Conservation (phyloP, 2,888 invertebrate species). For the Marasmarcha lunaedactyla region DNA sequence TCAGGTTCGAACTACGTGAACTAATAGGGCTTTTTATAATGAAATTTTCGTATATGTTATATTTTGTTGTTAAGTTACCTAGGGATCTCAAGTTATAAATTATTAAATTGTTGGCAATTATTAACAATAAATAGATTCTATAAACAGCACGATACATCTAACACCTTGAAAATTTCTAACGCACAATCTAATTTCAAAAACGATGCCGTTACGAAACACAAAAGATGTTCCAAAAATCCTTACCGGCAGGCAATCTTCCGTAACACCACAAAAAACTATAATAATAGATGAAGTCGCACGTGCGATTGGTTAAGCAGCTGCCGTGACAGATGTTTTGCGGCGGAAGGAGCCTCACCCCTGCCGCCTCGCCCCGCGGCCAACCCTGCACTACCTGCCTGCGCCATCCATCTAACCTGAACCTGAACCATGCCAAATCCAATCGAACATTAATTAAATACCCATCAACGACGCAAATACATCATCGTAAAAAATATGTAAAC, state of each 20-base stretch:
- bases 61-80: no score
- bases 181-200: not conserved
- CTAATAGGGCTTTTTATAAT: no score
- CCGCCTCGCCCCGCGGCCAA: constrained; percentile 33
- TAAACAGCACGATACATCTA: not conserved
- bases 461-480: no score
- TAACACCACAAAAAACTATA: constrained; percentile 41
- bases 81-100: no score
- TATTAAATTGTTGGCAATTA: no score
- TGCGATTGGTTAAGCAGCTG: constrained; percentile 55
- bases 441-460: no score
- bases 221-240: not conserved
- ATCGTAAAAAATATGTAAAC: no score
- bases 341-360: constrained; percentile 30
- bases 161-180: not conserved
- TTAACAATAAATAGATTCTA: no score
- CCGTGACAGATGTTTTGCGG: constrained; percentile 55
- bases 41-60: no score
- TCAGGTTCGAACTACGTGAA: no score
- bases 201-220: not conserved
- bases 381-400: constrained; percentile 24
- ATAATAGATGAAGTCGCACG: constrained; percentile 63
- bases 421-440: constrained; percentile 12
- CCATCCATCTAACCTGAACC: constrained; percentile 18
- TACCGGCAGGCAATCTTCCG: constrained; percentile 25